phyloP scores from a whole-genome alignment of 2,888 invertebrate species.

The Sipunculus nudus region DNA sequence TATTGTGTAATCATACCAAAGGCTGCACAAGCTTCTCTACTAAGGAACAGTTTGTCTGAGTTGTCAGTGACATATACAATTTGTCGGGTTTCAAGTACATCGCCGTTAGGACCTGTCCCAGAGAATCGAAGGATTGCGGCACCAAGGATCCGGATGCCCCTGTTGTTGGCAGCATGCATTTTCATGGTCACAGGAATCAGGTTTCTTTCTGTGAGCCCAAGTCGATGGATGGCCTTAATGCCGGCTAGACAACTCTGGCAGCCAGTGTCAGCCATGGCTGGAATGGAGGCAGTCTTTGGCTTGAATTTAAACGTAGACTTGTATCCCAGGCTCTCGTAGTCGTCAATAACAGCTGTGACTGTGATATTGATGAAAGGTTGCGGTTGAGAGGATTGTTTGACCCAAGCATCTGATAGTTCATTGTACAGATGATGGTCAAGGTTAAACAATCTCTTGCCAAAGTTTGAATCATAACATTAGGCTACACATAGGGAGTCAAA shows the following conservation, averaged over 20 bases:
- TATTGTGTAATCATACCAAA: constrained; percentile 39
- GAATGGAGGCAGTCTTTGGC: too few species aligned
- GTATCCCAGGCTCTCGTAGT: constrained; percentile 36
- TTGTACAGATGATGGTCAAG: constrained; percentile 44
- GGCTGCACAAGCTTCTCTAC: constrained; percentile 41
- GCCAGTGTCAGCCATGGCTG: constrained; percentile 30
- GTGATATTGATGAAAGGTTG: constrained; percentile 33
- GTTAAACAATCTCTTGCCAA: constrained; percentile 5
- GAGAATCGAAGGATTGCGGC: constrained; percentile 40
- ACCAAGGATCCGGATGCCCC: constrained; percentile 45
- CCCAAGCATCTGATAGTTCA: constrained; percentile 31
- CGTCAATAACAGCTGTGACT: constrained; percentile 13
- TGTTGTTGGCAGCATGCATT: constrained; percentile 46
- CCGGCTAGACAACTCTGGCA: constrained; percentile 45
- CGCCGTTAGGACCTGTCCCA: constrained; percentile 13
- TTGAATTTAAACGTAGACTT: too few species aligned
- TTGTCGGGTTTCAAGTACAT: constrained; percentile 39
- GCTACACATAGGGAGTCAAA: too few species aligned
- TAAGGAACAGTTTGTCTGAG: constrained; percentile 43
- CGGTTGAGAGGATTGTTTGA: constrained; percentile 27
- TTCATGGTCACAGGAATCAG: constrained; percentile 47
- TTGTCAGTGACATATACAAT: constrained; percentile 45
- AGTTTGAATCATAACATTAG: too few species aligned
- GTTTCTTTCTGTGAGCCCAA: constrained; percentile 37
- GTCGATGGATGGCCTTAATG: constrained; percentile 32